Conservation (phyloP, 2,888 invertebrate species). For the Brenthis hecate region DNA sequence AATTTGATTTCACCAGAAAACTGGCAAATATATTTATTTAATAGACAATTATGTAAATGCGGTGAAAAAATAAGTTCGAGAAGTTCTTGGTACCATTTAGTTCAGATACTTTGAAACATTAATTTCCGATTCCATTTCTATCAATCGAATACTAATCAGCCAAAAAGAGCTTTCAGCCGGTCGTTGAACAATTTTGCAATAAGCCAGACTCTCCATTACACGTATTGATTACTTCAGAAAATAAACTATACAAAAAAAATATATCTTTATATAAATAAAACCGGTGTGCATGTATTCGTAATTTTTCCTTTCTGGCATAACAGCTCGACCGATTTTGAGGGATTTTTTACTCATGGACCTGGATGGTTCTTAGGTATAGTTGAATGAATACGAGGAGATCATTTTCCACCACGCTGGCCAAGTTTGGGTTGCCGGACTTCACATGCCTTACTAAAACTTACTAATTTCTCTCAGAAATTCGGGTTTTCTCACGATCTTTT, state of each 20-base stretch:
- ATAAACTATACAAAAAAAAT: neutral
- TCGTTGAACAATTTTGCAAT: slow-evolving; percentile 3
- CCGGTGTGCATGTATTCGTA: no score
- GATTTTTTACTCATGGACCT: no score
- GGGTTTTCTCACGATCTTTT: no score
- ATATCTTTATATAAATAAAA: no score
- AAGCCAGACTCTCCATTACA: neutral
- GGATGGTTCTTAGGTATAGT: no score
- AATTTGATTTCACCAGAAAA: neutral
- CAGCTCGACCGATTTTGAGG: no score
- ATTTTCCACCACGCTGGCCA: no score
- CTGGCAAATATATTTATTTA: neutral
- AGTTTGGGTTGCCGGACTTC: no score
- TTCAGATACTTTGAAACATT: neutral
- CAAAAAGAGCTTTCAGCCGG: slow-evolving; percentile 7
- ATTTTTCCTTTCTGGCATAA: no score
- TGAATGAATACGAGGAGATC: no score
- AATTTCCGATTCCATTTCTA: slow-evolving; percentile 13
- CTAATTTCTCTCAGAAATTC: no score
- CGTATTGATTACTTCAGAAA: neutral
- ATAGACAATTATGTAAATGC: slow-evolving; percentile 12
- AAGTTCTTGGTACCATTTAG: neutral
- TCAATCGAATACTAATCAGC: slow-evolving; percentile 8
- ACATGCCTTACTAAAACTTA: no score
- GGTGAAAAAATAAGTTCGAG: neutral